Conservation (phyloP, 2,113 vertebrate genomes). For the Mustela nigripes region DNA sequence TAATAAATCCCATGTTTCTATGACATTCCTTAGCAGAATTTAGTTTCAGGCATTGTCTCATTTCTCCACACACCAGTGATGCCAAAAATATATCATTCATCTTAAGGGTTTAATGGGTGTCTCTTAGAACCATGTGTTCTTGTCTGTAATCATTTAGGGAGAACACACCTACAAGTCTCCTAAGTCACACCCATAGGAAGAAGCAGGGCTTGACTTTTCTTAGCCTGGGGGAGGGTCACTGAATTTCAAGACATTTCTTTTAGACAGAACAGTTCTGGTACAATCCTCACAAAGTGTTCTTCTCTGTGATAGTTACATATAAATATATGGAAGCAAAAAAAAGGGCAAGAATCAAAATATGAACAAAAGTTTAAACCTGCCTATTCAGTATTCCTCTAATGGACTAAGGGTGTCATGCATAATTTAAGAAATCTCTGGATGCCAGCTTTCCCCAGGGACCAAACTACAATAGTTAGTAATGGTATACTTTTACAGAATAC, state of each 20-base stretch:
- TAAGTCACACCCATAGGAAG: constrained; percentile 47
- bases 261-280: constrained; percentile 1
- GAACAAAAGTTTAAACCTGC: constrained; percentile 44
- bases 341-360: constrained; percentile 50
- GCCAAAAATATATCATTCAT: constrained; percentile 29
- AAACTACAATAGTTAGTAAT: constrained; percentile 57
- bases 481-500: constrained; percentile 50
- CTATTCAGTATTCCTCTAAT: constrained; percentile 58
- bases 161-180: constrained; percentile 5
- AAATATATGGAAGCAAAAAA: constrained; percentile 62
- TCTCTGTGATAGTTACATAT: constrained; percentile 35
- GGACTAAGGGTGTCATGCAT: background rate
- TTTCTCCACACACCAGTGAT: constrained; percentile 28
- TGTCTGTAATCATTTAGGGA: constrained; percentile 64
- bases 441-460: constrained; percentile 21
- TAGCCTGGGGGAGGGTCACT: constrained; percentile 48
- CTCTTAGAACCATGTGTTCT: constrained; percentile 64
- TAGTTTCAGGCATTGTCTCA: background rate
- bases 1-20: constrained; percentile 34
- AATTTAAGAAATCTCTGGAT: constrained; percentile 65
- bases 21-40: constrained; percentile 58
- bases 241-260: constrained; percentile 61
- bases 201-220: constrained; percentile 37
- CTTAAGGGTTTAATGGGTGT: constrained; percentile 42
- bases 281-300: constrained; percentile 42